Evolutionary conservation across 2,797 vertebrate species (phyloP).

Genomic region (Ataeniobius toweri): DNA sequence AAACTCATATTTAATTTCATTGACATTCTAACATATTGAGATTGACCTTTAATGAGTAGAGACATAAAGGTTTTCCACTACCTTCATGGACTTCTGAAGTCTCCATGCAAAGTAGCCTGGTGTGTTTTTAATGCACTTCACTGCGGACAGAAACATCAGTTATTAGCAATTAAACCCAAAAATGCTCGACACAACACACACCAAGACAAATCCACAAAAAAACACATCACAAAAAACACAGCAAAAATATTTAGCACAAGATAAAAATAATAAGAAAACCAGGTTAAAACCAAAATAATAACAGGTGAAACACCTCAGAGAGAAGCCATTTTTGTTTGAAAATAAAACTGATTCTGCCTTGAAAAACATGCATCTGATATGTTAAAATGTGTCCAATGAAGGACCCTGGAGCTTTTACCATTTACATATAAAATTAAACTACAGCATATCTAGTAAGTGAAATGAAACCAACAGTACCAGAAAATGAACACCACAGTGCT

Average conservation of each 20-base stretch:
- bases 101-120: slow-evolving; percentile 93
- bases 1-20: not conserved
- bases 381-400: not conserved
- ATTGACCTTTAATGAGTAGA: too few species aligned
- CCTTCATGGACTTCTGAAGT: slow-evolving; percentile 96
- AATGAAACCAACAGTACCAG: slow-evolving; percentile 31
- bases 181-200: not conserved
- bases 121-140: slow-evolving; percentile 96
- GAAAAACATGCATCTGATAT: not conserved
- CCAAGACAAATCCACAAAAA: slow-evolving; percentile 7
- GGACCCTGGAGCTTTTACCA: not conserved
- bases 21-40: too few species aligned
- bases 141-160: slow-evolving; percentile 73
- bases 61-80: slow-evolving; percentile 48
- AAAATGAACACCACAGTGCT: slow-evolving; percentile 22
- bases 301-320: not conserved
- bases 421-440: slow-evolving; percentile 1
- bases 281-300: not conserved
- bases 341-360: not conserved
- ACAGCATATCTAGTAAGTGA: not conserved
- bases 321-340: not conserved
- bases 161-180: not conserved
- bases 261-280: not conserved
- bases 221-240: not conserved
- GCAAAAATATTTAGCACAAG: not conserved